Percentiles rank a stretch among this genome's conserved stretches.
Conservation (phyloP, 2,888 invertebrate genomes). For the Ectropis crepuscularia region DNA sequence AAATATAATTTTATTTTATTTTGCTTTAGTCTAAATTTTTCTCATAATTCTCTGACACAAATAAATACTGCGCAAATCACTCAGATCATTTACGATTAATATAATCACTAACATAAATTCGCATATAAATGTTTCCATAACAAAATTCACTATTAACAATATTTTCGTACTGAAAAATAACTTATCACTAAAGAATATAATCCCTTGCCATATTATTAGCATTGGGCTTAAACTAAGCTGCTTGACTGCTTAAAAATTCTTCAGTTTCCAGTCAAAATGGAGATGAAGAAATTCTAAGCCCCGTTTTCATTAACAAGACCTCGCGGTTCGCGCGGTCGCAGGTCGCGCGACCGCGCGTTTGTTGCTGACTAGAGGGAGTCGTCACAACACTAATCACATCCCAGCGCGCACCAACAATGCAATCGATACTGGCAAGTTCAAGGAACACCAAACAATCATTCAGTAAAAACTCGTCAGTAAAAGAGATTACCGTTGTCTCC, state of each 20-base stretch:
- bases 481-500: conserved; percentile 27
- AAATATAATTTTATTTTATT: conserved; percentile 29
- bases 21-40: conserved; percentile 31
- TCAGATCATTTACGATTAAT: conserved; percentile 63
- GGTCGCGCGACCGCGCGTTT: conserved; percentile 46
- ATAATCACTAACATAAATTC: conserved; percentile 48
- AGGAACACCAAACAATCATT: conserved; percentile 26
- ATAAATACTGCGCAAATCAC: conserved; percentile 60
- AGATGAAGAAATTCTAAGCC: conserved; percentile 47
- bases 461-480: conserved; percentile 31
- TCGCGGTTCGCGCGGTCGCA: conserved; percentile 38
- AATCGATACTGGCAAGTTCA: conserved; percentile 44
- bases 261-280: conserved; percentile 17
- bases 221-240: conserved; percentile 47
- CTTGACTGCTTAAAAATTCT: conserved; percentile 49
- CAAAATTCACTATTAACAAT: not conserved
- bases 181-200: conserved; percentile 33
- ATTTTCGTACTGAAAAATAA: conserved; percentile 4
- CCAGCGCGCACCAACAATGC: conserved; percentile 37
- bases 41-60: conserved; percentile 49
- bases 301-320: conserved; percentile 47
- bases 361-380: conserved; percentile 66
- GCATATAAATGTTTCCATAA: conserved; percentile 11
- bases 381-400: conserved; percentile 49
- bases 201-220: conserved; percentile 43